Base-by-base conservation (phyloP, 1,140 invertebrate species). In the Ceratosolen solmsi region DNA sequence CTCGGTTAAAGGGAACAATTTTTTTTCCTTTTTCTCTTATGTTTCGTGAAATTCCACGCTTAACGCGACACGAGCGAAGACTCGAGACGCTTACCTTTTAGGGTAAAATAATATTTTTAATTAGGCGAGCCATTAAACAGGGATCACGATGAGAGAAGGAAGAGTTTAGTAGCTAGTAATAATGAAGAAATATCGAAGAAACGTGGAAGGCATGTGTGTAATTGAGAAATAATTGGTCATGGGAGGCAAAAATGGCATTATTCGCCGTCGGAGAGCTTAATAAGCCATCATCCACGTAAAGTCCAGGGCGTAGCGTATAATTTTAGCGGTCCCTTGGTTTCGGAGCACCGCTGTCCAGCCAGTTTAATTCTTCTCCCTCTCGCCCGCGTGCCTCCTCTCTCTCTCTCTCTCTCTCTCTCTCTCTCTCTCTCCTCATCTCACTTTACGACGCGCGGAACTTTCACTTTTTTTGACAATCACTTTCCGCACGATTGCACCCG, bases 391-490 rank as follows among this genome's bases (percentile, higher is more conserved):
- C n/a, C n/a, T n/a, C n/a, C n/a, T n/a, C n/a, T n/a, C n/a, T n/a
- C n/a, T n/a, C n/a, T n/a, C n/a, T n/a, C n/a, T n/a, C n/a, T n/a
- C n/a, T n/a, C n/a, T n/a, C n/a, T n/a, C n/a, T n/a, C n/a, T n/a
- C n/a, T n/a, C n/a, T n/a, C n/a, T n/a, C n/a, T n/a, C n/a, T n/a
- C n/a, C n/a, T n/a, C n/a, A n/a, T n/a, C n/a, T n/a, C n/a, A n/a
- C n/a, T n/a, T n/a, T 27, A n/a, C 38, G 56, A 38, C 54, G 74
- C 58, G 1, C 38, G 65, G 20, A 54, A 83, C 82, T 83, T 83
- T 83, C 82, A 83, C 82, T 83, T 79, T 83, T n/a, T 83, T 83
- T 70, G 75, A 83, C 82, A 83, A 83, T 83, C 82, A 83, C 82
- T 83, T 83, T 79, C 71, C 82, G 82, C 82, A 63, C 74, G 80